A percentile compares a stretch with the other conserved stretches of the same genome.
phyloP scores from a whole-genome alignment of 2,113 vertebrate genomes.

The Thalassoma bifasciatum region DNA sequence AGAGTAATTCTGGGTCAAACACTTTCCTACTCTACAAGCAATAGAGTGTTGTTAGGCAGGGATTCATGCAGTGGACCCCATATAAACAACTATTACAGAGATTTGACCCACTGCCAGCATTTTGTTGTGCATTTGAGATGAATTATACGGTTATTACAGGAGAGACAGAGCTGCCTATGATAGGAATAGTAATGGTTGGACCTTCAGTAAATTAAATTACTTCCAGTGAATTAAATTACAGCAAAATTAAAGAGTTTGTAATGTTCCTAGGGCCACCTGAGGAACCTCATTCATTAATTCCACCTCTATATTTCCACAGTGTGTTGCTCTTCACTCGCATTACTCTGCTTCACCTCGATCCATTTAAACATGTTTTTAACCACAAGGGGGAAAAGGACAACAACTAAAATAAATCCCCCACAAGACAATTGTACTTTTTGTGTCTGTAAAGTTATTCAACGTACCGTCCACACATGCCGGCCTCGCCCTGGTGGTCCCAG shows the following conservation, averaged over 20 bases:
- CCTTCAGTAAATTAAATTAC: not conserved
- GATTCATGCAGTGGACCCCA: conserved; percentile 7
- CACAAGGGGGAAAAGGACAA: not conserved
- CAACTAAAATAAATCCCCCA: not conserved
- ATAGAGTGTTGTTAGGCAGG: not conserved
- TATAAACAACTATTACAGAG: not conserved
- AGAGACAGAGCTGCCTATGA: not conserved
- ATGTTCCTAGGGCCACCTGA: not conserved
- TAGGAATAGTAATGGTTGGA: conserved; percentile 22
- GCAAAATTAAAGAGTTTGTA: conserved; percentile 7
- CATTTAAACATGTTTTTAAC: not conserved
- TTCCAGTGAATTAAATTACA: conserved; percentile 5
- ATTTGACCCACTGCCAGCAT: not conserved
- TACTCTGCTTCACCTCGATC: not conserved
- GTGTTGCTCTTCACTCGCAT: not conserved
- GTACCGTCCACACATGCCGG: conserved; percentile 89
- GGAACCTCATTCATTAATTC: conserved; percentile 1
- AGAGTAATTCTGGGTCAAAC: conserved; percentile 8
- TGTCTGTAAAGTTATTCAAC: conserved; percentile 36
- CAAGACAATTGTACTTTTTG: not conserved
- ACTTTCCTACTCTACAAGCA: not conserved
- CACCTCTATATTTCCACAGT: not conserved
- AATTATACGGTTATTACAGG: not conserved
- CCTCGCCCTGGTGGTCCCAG: conserved; percentile 85
- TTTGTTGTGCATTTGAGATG: conserved; percentile 11